phyloP scores from a whole-genome alignment of 2,113 vertebrate species.

The Planiliza haematocheilus region DNA sequence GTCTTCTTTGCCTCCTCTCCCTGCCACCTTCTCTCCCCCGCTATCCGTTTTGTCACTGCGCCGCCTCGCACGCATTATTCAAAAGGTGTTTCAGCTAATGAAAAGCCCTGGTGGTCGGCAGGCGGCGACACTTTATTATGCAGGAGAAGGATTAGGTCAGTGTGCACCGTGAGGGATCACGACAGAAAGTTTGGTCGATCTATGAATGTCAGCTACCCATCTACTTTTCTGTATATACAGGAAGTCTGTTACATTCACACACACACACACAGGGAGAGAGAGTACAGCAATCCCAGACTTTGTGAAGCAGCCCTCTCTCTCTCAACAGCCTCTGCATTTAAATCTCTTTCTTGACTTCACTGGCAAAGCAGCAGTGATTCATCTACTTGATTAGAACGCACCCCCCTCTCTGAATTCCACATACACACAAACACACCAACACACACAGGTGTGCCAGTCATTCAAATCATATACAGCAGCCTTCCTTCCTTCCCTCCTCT shows the following conservation, averaged over 20 bases:
- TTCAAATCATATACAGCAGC: conserved; percentile 69
- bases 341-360: conserved; percentile 67
- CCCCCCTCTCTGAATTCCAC: background rate
- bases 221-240: conserved; percentile 1
- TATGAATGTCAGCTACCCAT: background rate
- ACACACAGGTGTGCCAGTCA: conserved; percentile 62
- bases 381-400: conserved; percentile 70
- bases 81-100: conserved; percentile 45
- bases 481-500: conserved; percentile 51
- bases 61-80: conserved; percentile 14
- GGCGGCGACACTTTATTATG: conserved; percentile 70
- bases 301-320: conserved; percentile 45
- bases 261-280: conserved; percentile 10
- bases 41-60: background rate
- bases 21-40: background rate
- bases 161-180: conserved; percentile 15
- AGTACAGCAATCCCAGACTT: conserved; percentile 40
- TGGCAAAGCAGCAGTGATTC: conserved; percentile 71
- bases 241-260: background rate
- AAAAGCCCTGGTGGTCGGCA: conserved; percentile 61
- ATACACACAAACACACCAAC: conserved; percentile 15
- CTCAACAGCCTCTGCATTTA: conserved; percentile 64
- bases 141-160: conserved; percentile 40
- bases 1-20: background rate
- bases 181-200: conserved; percentile 5